Evolutionary conservation across 2,113 vertebrate species (phyloP).

Genomic region (Carlito syrichta): DNA sequence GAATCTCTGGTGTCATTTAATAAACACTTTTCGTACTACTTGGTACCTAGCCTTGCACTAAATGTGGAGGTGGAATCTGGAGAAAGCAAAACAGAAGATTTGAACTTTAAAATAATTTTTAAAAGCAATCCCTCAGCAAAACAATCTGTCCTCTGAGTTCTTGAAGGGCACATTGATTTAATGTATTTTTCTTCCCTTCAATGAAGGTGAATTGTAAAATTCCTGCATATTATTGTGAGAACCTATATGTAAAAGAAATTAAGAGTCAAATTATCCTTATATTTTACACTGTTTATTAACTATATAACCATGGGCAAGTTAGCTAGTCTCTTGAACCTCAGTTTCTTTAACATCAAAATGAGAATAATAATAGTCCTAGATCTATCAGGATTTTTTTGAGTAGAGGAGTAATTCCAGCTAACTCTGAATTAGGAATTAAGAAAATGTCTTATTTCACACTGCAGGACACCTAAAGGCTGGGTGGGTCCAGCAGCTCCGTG

Average conservation of each 20-base stretch:
- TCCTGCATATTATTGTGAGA: not conserved
- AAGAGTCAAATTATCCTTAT: not conserved
- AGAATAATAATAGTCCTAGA: not conserved
- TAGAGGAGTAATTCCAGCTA: not conserved
- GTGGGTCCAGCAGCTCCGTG: not conserved
- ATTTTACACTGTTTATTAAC: not conserved
- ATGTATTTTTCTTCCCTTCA: not conserved
- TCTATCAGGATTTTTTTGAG: not conserved
- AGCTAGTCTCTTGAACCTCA: not conserved
- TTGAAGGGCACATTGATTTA: not conserved
- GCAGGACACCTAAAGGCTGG: not conserved
- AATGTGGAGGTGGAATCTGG: not conserved
- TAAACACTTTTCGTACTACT: not conserved
- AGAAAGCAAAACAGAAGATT: not conserved
- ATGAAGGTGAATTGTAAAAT: not conserved
- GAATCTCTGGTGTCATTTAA: not conserved
- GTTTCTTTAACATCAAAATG: conserved; percentile 37
- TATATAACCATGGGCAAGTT: not conserved
- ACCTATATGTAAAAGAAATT: not conserved
- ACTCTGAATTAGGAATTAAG: not conserved
- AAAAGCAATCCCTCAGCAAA: not conserved
- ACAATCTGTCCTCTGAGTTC: not conserved
- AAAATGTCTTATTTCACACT: not conserved
- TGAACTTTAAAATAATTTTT: not conserved
- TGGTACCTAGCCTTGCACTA: not conserved